Percentiles rank a stretch among this genome's conserved stretches.
phyloP scores from a whole-genome alignment of 2,113 vertebrate genomes.

The Petromus typicus region DNA sequence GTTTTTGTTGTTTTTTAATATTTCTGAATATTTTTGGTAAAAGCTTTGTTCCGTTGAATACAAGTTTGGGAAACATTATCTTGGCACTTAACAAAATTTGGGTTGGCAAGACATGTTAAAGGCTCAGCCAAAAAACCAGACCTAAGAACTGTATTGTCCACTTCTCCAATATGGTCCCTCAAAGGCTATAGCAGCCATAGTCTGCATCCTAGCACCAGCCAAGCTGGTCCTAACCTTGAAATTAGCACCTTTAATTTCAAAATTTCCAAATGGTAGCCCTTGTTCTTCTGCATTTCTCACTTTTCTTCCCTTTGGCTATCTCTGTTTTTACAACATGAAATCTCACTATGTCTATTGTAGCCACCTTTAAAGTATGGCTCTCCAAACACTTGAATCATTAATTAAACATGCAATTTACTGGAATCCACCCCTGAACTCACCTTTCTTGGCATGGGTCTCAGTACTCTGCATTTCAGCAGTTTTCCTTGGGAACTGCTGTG shows the following conservation, averaged over 20 bases:
- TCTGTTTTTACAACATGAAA: neutral
- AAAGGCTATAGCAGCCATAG: fast-evolving
- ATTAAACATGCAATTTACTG: neutral
- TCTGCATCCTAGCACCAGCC: too few species aligned
- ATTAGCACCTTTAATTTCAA: neutral
- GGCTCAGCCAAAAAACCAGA: neutral
- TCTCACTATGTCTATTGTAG: neutral
- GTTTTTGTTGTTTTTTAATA: neutral
- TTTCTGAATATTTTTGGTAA: neutral
- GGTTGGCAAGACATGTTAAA: neutral
- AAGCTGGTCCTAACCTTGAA: neutral
- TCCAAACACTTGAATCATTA: neutral
- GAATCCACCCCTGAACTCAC: neutral
- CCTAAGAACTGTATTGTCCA: neutral
- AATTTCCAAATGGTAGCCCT: neutral
- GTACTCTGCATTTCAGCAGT: neutral
- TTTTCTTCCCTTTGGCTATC: neutral
- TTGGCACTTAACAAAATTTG: neutral
- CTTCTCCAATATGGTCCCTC: fast-evolving
- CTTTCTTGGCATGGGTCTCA: neutral
- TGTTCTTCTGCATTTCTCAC: neutral
- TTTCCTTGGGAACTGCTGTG: neutral
- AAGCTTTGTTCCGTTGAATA: neutral
- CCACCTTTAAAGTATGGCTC: neutral
- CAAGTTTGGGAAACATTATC: neutral